Conservation (phyloP, 2,888 invertebrate genomes). For the Stegana nigrithorax region DNA sequence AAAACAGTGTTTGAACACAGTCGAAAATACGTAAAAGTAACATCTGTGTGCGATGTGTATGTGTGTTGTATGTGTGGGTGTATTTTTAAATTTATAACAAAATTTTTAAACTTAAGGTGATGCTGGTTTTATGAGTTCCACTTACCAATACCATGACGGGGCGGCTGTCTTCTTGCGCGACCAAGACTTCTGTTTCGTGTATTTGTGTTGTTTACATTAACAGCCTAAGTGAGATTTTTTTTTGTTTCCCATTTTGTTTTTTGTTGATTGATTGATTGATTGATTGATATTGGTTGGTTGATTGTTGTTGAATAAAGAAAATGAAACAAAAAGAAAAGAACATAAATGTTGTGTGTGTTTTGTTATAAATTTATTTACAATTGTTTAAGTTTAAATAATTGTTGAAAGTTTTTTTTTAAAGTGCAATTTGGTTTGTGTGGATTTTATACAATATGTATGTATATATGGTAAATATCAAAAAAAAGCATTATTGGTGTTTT, state of each 20-base stretch:
- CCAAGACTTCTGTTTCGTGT: conserved; percentile 70
- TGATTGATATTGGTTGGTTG: too few relatives aligned
- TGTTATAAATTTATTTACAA: too few relatives aligned
- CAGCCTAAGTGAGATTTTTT: conserved; percentile 67
- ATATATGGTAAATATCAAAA: too few relatives aligned
- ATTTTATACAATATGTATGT: too few relatives aligned
- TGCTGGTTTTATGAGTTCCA: conserved; percentile 26
- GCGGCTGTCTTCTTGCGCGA: conserved; percentile 70
- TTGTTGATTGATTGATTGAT: conserved; percentile 25
- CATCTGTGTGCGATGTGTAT: too few relatives aligned
- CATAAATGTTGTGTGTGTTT: neutral
- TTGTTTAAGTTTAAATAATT: conserved; percentile 30
- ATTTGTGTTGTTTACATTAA: conserved; percentile 70
- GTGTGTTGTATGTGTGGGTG: neutral
- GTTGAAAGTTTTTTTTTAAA: conserved; percentile 29
- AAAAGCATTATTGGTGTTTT: too few relatives aligned
- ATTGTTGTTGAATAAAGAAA: conserved; percentile 17
- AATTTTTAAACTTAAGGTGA: neutral
- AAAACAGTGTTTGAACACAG: too few relatives aligned
- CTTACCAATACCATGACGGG: conserved; percentile 70
- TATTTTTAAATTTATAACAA: neutral
- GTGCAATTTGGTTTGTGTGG: too few relatives aligned
- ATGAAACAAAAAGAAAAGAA: conserved; percentile 10
- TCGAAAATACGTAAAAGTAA: too few relatives aligned
- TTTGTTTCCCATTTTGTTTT: conserved; percentile 22